Base-by-base conservation (phyloP, 2,113 vertebrate genomes). In the Diadophis punctatus region DNA sequence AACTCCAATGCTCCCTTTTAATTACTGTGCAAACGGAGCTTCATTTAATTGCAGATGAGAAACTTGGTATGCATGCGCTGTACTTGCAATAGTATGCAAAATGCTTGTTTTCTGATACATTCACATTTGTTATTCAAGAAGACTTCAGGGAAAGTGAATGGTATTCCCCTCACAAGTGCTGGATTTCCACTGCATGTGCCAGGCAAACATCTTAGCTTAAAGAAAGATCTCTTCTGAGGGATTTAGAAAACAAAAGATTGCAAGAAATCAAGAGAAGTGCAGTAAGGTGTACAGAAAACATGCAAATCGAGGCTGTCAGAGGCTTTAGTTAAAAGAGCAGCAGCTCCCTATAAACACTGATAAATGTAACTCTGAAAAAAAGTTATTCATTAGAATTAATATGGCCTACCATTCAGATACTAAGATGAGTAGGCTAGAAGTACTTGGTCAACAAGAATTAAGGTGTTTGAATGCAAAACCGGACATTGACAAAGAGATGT, bases 241-340 rank as follows among this genome's bases (percentile, higher is more conserved):
- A 84, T 39, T 93, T 89, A 91, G 87, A 25, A 90, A 89, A 93
- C 74, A 55, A 89, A 93, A 91, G 74, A 39, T 53, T 90, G 93
- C 43, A 49, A 85, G 56, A 86, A 91, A 18, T 95, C 48, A 89
- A 87, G 95, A 86, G 89, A 94, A 86, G 0, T 80, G 88, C 49
- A 25, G 14, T 87, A 49, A 80, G 39, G 25, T 89, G 90, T 86
- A n/a, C 49, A 43, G 60, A n/a, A 23, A 86, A 56, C 87, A 86
- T 91, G 48, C 74, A 91, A 93, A 93, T 30, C 34, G 95, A 58
- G 25, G 84, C 86, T 89, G 4, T 51, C 87, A 93, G 16, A 39
- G 86, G 91, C 25, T 63, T 90, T 39, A 92, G 91, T 56, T 30
- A 34, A 58, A 39, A 56, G 53, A 92, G 87, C 39, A 63, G 68